A percentile compares a stretch with the other conserved stretches of the same genome.
Conservation (phyloP, 2,113 vertebrate species). For the Syngnathus floridae region DNA sequence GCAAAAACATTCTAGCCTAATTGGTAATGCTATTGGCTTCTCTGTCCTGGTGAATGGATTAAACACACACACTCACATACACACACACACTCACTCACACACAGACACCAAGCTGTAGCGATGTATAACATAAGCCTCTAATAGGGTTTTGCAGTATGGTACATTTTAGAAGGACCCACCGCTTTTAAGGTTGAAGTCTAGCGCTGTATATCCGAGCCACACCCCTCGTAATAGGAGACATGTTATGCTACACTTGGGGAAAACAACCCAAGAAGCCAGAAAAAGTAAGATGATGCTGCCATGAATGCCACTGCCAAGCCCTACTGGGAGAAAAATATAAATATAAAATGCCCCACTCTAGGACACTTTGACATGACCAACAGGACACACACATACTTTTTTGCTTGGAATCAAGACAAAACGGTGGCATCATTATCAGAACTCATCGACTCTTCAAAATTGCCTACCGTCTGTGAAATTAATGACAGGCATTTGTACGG, state of each 20-base stretch:
- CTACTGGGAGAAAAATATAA: too few species aligned
- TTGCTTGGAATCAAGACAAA: slow-evolving; percentile 27
- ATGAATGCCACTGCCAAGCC: too few species aligned
- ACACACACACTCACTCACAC: slow-evolving; percentile 9
- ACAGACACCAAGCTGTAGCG: slow-evolving; percentile 20
- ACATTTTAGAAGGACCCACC: slow-evolving; percentile 21
- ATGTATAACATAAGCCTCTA: slow-evolving; percentile 46
- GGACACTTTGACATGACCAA: too few species aligned
- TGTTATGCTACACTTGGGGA: too few species aligned
- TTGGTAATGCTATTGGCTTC: slow-evolving; percentile 48
- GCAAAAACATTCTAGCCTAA: slow-evolving; percentile 60
- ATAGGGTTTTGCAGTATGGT: slow-evolving; percentile 56
- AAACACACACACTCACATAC: slow-evolving; percentile 13
- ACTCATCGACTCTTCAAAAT: slow-evolving; percentile 55
- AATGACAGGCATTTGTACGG: slow-evolving; percentile 61
- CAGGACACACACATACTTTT: neutral
- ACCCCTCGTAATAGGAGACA: too few species aligned
- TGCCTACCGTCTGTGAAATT: slow-evolving; percentile 58
- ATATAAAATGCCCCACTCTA: too few species aligned
- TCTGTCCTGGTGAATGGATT: slow-evolving; percentile 32
- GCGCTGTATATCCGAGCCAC: too few species aligned
- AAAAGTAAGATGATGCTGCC: too few species aligned
- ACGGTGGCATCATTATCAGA: slow-evolving; percentile 42
- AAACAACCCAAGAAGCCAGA: too few species aligned
- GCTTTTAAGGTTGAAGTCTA: too few species aligned